These are phyloP conservation scores for Idaea straminata DNA, from an alignment of 2,888 invertebrate species.

Conservation along the genomic window DNA sequence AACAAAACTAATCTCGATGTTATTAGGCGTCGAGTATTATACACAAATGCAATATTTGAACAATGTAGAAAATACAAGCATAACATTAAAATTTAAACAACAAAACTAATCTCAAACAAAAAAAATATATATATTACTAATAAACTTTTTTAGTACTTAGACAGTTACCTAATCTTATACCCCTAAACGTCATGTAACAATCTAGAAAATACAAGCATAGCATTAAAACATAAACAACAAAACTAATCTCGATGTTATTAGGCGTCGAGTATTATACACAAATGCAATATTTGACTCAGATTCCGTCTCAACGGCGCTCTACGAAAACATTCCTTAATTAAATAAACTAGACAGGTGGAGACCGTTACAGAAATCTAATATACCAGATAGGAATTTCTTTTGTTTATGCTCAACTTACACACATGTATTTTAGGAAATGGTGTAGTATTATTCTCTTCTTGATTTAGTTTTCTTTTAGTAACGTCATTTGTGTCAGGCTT, in stretches of 20 bases:
- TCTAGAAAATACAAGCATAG: conserved; percentile 1
- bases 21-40: conserved; percentile 40
- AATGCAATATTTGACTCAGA: conserved; percentile 45
- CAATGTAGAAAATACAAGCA: too few relatives aligned
- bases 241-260: conserved; percentile 36
- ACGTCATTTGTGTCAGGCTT: conserved; percentile 2
- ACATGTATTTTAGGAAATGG: not conserved
- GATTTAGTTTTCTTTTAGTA: conserved; percentile 3
- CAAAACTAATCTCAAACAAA: conserved; percentile 35
- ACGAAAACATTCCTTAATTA: conserved; percentile 66
- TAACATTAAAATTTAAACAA: conserved; percentile 18
- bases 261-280: conserved; percentile 41
- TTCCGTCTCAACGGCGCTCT: conserved; percentile 38
- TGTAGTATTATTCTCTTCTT: not conserved
- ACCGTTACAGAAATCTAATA: conserved; percentile 52
- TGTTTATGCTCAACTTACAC: conserved; percentile 16
- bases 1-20: conserved; percentile 33
- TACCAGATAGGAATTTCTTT: conserved; percentile 50
- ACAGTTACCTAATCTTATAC: too few relatives aligned
- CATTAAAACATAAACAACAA: conserved; percentile 22
- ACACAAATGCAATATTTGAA: conserved; percentile 48
- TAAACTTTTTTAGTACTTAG: too few relatives aligned
- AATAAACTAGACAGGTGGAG: conserved; percentile 60
- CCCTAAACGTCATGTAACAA: too few relatives aligned
- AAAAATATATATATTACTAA: too few relatives aligned